Conservation (phyloP, 2,113 vertebrate genomes). For the Tupaia tana region DNA sequence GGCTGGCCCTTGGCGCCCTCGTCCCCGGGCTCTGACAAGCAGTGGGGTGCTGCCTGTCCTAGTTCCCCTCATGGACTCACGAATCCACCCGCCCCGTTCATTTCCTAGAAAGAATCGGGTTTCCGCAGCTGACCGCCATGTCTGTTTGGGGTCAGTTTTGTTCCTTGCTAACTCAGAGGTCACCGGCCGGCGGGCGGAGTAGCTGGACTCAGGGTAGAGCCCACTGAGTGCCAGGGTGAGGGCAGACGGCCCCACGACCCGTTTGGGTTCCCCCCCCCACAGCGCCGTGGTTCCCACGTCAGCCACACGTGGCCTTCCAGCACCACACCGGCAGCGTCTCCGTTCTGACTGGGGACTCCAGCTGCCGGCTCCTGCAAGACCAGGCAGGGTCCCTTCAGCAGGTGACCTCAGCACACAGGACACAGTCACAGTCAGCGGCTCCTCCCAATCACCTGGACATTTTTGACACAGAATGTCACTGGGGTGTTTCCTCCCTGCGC, state of each 20-base stretch:
- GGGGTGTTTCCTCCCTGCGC: background rate
- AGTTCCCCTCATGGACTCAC: background rate
- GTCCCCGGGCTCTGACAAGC: background rate
- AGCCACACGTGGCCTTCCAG: background rate
- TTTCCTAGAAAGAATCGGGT: background rate
- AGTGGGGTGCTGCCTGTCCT: background rate
- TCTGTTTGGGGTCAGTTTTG: background rate
- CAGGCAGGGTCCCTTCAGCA: background rate
- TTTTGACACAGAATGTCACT: background rate
- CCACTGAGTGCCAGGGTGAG: background rate
- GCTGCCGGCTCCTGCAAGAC: background rate
- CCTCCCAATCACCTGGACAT: background rate
- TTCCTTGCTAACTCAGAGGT: background rate
- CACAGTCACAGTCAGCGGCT: background rate
- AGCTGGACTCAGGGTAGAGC: background rate
- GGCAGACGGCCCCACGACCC: background rate
- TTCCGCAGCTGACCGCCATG: background rate
- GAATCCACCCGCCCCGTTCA: background rate
- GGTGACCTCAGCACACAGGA: too few species aligned
- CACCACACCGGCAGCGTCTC: background rate
- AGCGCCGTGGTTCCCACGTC: rapidly evolving
- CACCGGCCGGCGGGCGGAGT: background rate
- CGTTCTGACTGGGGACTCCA: too few species aligned
- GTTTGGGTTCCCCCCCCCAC: background rate
- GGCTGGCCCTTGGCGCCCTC: background rate